These are phyloP conservation scores for Sepiola atlantica DNA, from an alignment of 2,888 invertebrate species.

Conservation along the genomic window DNA sequence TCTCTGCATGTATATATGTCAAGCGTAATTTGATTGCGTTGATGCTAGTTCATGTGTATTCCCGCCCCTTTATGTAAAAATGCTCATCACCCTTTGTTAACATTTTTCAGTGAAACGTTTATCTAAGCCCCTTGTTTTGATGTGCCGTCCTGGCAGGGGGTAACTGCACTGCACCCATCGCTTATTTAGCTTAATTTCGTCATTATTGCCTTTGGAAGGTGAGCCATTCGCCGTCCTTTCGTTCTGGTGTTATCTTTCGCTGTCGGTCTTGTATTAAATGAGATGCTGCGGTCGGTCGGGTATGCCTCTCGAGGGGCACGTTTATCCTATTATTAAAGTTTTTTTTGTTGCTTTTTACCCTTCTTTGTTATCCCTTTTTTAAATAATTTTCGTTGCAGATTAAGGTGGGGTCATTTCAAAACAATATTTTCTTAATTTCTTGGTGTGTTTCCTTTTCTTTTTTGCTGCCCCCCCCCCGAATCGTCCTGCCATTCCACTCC, in stretches of 20 bases:
- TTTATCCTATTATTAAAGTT: not conserved
- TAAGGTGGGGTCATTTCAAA: not conserved
- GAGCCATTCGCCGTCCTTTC: no score
- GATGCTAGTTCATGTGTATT: not conserved
- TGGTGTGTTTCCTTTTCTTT: not conserved
- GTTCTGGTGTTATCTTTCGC: not conserved
- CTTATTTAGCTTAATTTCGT: not conserved
- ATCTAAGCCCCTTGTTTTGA: not conserved
- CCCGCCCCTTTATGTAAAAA: not conserved
- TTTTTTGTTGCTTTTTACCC: not conserved
- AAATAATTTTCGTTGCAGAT: not conserved
- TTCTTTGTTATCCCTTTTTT: no score
- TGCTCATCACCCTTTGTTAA: not conserved
- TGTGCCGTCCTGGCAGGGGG: not conserved
- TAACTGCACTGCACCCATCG: not conserved
- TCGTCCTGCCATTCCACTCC: not conserved
- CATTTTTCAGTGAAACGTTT: not conserved
- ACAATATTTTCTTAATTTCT: not conserved
- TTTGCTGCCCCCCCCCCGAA: not conserved
- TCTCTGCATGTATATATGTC: no score
- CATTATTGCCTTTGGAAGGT: constrained; percentile 15
- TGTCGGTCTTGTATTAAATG: not conserved
- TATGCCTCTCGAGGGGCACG: not conserved
- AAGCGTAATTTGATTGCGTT: not conserved
- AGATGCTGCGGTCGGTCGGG: not conserved